phyloP scores from a whole-genome alignment of 2,797 vertebrate genomes.

The Limnodromus scolopaceus region DNA sequence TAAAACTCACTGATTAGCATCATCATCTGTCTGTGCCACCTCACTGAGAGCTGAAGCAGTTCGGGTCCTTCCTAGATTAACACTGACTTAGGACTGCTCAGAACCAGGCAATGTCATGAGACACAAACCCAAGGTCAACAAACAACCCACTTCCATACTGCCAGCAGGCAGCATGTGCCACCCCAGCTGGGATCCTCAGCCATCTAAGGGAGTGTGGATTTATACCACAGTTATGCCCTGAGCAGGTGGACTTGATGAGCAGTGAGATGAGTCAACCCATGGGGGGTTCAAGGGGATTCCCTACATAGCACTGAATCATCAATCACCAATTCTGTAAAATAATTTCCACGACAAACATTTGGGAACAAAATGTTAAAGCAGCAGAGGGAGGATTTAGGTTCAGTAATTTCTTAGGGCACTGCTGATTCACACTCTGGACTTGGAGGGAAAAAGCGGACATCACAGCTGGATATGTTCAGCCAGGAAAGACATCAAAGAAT shows the following conservation, averaged over 20 bases:
- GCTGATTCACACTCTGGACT: constrained; percentile 49
- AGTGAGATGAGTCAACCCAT: constrained; percentile 43
- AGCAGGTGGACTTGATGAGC: constrained; percentile 69
- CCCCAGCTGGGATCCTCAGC: background rate
- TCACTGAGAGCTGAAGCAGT: background rate
- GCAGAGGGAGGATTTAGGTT: background rate
- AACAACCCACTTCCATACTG: background rate
- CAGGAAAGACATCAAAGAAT: constrained; percentile 1
- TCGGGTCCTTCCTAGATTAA: background rate
- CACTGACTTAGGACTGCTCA: background rate
- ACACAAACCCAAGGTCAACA: background rate
- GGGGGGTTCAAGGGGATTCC: constrained; percentile 65
- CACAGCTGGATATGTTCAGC: constrained; percentile 2
- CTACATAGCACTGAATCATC: constrained; percentile 67
- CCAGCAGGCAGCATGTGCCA: background rate
- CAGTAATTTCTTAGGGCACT: constrained; percentile 3
- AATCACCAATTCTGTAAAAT: background rate
- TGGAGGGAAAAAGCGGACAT: background rate
- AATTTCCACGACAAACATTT: background rate
- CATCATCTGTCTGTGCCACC: background rate
- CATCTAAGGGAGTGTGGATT: background rate
- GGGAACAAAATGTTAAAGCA: constrained; percentile 41
- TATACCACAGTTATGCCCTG: constrained; percentile 27
- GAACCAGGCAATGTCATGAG: background rate
- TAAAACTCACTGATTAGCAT: background rate